Percentiles rank a stretch among this genome's conserved stretches.
phyloP scores from a whole-genome alignment of 2,888 invertebrate genomes.

The Aethes cnicana region DNA sequence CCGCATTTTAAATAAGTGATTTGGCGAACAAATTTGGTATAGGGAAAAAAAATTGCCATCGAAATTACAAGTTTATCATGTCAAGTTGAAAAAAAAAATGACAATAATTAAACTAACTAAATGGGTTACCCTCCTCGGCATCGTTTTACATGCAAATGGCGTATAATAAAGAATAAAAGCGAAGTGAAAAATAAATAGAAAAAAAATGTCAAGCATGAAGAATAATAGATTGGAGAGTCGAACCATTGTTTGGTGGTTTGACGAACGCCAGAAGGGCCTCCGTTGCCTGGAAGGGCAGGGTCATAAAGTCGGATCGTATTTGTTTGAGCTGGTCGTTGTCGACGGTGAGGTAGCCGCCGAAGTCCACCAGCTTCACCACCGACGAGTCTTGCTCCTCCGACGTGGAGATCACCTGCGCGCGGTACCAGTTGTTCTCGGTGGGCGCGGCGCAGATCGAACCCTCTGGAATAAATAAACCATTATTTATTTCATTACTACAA shows the following conservation, averaged over 20 bases:
- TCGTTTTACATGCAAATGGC: background rate
- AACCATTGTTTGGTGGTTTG: conserved; percentile 88
- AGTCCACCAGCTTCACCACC: conserved; percentile 95
- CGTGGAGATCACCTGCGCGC: conserved; percentile 89
- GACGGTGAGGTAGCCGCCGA: conserved; percentile 94
- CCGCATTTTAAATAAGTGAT: background rate
- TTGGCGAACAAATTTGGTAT: background rate
- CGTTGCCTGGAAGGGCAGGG: conserved; percentile 97
- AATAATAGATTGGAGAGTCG: conserved; percentile 35
- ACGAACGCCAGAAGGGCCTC: conserved; percentile 97
- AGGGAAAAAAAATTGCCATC: too few relatives aligned
- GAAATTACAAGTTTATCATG: background rate
- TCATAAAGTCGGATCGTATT: conserved; percentile 96
- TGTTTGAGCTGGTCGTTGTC: conserved; percentile 91
- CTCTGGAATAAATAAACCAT: conserved; percentile 72
- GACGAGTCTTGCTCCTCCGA: conserved; percentile 87
- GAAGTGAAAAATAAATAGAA: conserved; percentile 22
- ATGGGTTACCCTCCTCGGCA: too few relatives aligned
- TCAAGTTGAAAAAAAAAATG: background rate
- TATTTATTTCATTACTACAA: too few relatives aligned
- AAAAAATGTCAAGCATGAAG: background rate
- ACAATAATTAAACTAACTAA: too few relatives aligned
- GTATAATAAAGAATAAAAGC: conserved; percentile 2
- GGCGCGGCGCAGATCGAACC: conserved; percentile 95
- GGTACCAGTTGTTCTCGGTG: conserved; percentile 93